A percentile compares a stretch with the other conserved stretches of the same genome.
Conservation (phyloP, 2,888 invertebrate genomes). For the Spodoptera exigua region DNA sequence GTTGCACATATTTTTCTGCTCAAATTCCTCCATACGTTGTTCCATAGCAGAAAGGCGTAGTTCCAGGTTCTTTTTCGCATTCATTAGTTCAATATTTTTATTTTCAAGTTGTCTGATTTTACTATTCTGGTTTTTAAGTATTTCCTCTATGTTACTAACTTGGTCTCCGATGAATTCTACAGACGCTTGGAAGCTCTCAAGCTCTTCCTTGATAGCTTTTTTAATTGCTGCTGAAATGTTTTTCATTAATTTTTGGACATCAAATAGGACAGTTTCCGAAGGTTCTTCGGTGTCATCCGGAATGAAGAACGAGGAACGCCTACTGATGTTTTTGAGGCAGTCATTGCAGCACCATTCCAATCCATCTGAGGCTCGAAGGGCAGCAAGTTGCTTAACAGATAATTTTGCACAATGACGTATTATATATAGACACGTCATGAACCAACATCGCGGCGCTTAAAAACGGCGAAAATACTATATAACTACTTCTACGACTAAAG, state of each 20-base stretch:
- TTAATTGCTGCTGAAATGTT: conserved; percentile 10
- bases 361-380: conserved; percentile 1
- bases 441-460: too few species aligned
- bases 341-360: conserved; percentile 20
- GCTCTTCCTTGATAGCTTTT: conserved; percentile 10
- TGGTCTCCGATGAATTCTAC: conserved; percentile 7
- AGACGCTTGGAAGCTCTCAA: background rate
- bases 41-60: conserved; percentile 30
- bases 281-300: conserved; percentile 11
- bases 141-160: background rate
- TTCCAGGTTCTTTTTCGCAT: conserved; percentile 18
- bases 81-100: conserved; percentile 11
- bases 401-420: too few species aligned
- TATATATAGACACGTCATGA: too few species aligned
- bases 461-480: too few species aligned
- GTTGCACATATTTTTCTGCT: conserved; percentile 20
- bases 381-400: conserved; percentile 6
- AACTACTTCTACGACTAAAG: too few species aligned
- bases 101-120: conserved; percentile 11
- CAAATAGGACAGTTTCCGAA: background rate
- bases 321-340: conserved; percentile 1
- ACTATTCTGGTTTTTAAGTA: conserved; percentile 4
- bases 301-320: conserved; percentile 17
- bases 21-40: conserved; percentile 21
- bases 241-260: conserved; percentile 7